Percentiles rank a stretch among this genome's conserved stretches.
phyloP scores from a whole-genome alignment of 2,797 vertebrate species.

The Acropternis orthonyx region DNA sequence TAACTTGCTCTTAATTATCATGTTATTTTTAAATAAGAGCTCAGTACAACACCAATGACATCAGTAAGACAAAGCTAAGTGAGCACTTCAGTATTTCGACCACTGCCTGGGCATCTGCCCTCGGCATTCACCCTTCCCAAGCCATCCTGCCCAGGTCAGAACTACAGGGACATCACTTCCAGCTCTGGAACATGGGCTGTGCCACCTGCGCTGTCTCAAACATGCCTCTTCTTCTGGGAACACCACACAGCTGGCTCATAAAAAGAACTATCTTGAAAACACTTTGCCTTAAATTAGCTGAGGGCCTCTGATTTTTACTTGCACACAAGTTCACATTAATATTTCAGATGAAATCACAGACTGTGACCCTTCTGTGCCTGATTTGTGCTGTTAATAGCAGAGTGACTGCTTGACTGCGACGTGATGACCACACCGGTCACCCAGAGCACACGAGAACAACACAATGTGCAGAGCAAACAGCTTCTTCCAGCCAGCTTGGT shows the following conservation, averaged over 20 bases:
- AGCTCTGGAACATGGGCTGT: background rate
- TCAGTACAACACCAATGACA: accelerated
- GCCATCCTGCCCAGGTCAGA: background rate
- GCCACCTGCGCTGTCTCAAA: background rate
- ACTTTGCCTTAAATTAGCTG: background rate
- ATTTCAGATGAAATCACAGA: background rate
- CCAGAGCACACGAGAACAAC: accelerated
- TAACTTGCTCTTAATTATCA: background rate
- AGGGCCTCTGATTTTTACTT: accelerated
- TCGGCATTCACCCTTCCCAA: accelerated
- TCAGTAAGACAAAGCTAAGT: background rate
- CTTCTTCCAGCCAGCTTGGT: background rate
- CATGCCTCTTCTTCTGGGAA: background rate
- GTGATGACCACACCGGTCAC: background rate
- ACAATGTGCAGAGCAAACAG: accelerated
- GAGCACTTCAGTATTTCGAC: accelerated
- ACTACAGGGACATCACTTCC: accelerated
- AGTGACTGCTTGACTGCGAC: accelerated
- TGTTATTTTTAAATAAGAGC: background rate
- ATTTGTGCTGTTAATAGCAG: background rate
- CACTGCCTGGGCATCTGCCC: background rate
- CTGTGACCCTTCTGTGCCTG: background rate
- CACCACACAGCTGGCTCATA: background rate
- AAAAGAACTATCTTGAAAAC: background rate
- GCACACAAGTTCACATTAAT: background rate